Evolutionary conservation across 2,888 invertebrate species (phyloP).

Genomic region (Nudaria mundana): DNA sequence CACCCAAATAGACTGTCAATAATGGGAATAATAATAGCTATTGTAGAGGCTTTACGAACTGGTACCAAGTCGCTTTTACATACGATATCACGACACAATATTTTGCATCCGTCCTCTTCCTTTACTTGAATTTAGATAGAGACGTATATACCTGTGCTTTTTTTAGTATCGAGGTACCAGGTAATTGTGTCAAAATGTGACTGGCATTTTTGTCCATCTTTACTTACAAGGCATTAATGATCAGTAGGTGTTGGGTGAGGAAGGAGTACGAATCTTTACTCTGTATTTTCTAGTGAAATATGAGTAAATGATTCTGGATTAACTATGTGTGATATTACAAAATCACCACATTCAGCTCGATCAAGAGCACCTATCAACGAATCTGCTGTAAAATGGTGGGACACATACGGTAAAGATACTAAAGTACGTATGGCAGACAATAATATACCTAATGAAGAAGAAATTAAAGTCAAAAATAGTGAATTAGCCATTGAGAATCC

Average conservation of each 20-base stretch:
- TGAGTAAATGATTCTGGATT: background rate
- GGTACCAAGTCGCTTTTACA: slow-evolving; percentile 20
- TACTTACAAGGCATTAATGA: slow-evolving; percentile 12
- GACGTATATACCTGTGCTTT: too few relatives aligned
- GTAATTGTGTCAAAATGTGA: slow-evolving; percentile 30
- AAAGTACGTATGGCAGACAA: slow-evolving; percentile 18
- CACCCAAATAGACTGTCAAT: slow-evolving; percentile 33
- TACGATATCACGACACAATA: slow-evolving; percentile 9
- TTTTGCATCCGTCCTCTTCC: slow-evolving; percentile 16
- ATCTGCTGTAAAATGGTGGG: slow-evolving; percentile 58
- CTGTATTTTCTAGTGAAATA: slow-evolving; percentile 7
- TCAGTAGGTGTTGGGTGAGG: slow-evolving; percentile 31
- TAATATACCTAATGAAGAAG: slow-evolving; percentile 20
- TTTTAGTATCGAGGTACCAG: slow-evolving; percentile 17
- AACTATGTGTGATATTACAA: slow-evolving; percentile 43
- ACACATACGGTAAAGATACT: slow-evolving; percentile 40
- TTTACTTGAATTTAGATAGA: slow-evolving; percentile 6
- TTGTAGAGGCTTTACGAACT: slow-evolving; percentile 26
- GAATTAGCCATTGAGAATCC: slow-evolving; percentile 31
- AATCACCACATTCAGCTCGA: slow-evolving; percentile 51
- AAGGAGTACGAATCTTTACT: slow-evolving; percentile 18
- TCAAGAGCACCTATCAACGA: slow-evolving; percentile 65
- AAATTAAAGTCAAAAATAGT: slow-evolving; percentile 13
- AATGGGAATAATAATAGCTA: slow-evolving; percentile 37
- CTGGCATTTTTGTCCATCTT: slow-evolving; percentile 37